A percentile compares a stretch with the other conserved stretches of the same genome.
These are phyloP conservation scores for Sylvilagus bachmani DNA, from an alignment of 2,113 vertebrate species.

Conservation along the genomic window DNA sequence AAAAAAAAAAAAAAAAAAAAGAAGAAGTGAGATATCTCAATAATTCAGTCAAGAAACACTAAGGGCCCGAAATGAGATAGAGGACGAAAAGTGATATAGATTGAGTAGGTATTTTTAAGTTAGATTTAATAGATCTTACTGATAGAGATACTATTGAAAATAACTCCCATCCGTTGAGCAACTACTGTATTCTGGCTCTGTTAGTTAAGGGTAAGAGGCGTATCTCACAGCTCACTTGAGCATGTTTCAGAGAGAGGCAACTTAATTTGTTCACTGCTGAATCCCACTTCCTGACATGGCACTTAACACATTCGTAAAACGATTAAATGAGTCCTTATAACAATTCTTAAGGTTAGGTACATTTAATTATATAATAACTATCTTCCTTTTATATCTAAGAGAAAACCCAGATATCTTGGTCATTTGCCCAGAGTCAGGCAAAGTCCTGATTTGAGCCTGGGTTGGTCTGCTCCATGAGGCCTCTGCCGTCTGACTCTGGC, in stretches of 20 bases:
- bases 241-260: not conserved
- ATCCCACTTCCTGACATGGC: not conserved
- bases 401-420: not conserved
- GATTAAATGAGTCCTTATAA: not conserved
- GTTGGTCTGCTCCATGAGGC: not conserved
- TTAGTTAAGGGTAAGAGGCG: not conserved
- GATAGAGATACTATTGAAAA: not conserved
- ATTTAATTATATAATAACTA: not conserved
- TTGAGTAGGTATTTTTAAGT: not conserved
- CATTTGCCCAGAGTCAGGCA: not conserved
- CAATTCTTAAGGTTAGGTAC: not conserved
- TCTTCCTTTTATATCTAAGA: not conserved
- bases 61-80: not conserved
- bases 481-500: not conserved
- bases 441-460: not conserved
- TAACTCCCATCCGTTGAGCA: not conserved
- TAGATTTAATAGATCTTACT: not conserved
- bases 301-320: not conserved
- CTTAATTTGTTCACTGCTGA: not conserved
- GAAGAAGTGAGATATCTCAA: not conserved
- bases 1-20: no score
- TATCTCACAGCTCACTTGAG: not conserved
- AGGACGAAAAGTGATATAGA: not conserved
- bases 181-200: not conserved
- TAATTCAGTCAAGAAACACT: not conserved